A percentile compares a stretch with the other conserved stretches of the same genome.
These are phyloP conservation scores for Orchestes rusci DNA, from an alignment of 2,888 invertebrate species.

Conservation along the genomic window DNA sequence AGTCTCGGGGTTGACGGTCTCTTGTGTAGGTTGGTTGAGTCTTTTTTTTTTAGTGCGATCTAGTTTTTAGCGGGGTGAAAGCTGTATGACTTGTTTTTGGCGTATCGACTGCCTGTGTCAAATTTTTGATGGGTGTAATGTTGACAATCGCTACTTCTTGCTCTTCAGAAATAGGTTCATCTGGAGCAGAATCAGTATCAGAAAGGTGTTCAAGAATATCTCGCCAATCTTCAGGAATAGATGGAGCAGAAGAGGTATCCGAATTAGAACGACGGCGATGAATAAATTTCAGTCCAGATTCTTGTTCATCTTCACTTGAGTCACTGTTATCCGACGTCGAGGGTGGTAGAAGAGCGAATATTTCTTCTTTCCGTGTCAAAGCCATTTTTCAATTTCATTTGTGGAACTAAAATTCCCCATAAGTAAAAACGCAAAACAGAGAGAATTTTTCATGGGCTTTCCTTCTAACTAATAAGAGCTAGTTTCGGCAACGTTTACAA, in stretches of 20 bases:
- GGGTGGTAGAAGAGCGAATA: slow-evolving; percentile 15
- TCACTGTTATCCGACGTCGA: slow-evolving; percentile 15
- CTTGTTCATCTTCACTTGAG: slow-evolving; percentile 16
- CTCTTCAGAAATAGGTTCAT: slow-evolving; percentile 8
- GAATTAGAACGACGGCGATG: no score
- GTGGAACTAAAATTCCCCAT: background rate
- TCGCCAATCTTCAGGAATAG: no score
- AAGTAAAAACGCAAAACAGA: slow-evolving; percentile 8
- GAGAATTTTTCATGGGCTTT: slow-evolving; percentile 7
- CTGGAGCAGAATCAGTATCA: slow-evolving; percentile 16
- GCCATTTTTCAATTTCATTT: slow-evolving; percentile 13
- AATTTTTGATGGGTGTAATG: slow-evolving; percentile 14
- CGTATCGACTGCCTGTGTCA: slow-evolving; percentile 10
- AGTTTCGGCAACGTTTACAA: no score
- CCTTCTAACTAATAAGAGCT: no score
- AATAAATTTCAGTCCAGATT: no score
- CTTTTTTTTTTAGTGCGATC: slow-evolving; percentile 13
- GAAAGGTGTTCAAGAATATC: no score
- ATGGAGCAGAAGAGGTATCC: no score
- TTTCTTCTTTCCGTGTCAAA: slow-evolving; percentile 11
- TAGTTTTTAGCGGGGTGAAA: slow-evolving; percentile 13
- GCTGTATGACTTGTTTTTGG: slow-evolving; percentile 12
- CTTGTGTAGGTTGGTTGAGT: slow-evolving; percentile 7
- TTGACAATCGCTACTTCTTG: no score
- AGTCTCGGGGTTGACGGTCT: no score